Evolutionary conservation across 1,140 invertebrate species (phyloP).

Genomic region (Drosophila takahashii): DNA sequence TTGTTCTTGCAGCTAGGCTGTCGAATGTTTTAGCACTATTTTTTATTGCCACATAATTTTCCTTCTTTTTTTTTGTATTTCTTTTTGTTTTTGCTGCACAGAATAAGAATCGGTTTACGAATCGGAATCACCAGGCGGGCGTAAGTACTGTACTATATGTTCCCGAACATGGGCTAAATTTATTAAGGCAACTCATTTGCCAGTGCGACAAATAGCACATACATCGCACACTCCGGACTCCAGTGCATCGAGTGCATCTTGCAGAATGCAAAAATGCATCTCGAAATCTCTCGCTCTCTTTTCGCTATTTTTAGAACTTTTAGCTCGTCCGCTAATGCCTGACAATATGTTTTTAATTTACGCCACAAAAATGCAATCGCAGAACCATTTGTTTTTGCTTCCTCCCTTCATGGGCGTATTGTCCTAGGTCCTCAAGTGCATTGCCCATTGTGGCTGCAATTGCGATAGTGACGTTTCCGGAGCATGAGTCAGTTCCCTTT

Average conservation of each 20-base stretch:
- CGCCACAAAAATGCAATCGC: slow-evolving; percentile 59
- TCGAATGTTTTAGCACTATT: slow-evolving; percentile 83
- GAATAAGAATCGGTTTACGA: neutral
- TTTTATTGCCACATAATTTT: slow-evolving; percentile 79
- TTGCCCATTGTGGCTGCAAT: slow-evolving; percentile 12
- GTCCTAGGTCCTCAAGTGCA: slow-evolving; percentile 32
- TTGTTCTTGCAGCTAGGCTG: slow-evolving; percentile 58
- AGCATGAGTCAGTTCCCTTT: slow-evolving; percentile 40
- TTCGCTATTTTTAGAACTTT: slow-evolving; percentile 61
- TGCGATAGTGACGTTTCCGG: slow-evolving; percentile 42
- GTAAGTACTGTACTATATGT: slow-evolving; percentile 49
- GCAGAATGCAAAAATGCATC: slow-evolving; percentile 48
- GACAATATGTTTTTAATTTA: slow-evolving; percentile 83
- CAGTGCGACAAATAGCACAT: slow-evolving; percentile 62
- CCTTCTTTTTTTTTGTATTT: slow-evolving; percentile 5
- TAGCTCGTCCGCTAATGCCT: slow-evolving; percentile 52
- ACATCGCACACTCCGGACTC: slow-evolving; percentile 40
- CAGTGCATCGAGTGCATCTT: slow-evolving; percentile 52
- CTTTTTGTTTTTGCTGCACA: slow-evolving; percentile 7
- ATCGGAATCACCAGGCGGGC: slow-evolving; percentile 17
- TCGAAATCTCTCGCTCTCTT: slow-evolving; percentile 56
- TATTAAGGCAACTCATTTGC: slow-evolving; percentile 77
- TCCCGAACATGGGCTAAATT: slow-evolving; percentile 69
- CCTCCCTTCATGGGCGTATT: slow-evolving; percentile 16
- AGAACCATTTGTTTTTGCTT: slow-evolving; percentile 47